Conservation (phyloP, 2,888 invertebrate species). For the Strigamia crassipes region DNA sequence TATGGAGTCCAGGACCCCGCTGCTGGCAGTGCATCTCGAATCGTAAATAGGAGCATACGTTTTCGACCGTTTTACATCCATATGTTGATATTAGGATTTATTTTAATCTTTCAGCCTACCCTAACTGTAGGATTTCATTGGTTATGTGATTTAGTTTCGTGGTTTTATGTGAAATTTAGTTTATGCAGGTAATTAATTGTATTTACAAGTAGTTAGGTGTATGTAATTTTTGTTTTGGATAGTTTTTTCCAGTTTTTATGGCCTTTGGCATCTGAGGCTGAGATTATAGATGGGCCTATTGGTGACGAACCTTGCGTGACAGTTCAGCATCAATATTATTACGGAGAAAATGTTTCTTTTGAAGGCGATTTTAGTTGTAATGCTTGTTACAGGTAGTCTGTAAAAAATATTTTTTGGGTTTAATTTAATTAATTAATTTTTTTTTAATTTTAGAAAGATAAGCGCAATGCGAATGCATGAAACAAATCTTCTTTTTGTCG, state of each 20-base stretch:
- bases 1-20: neutral
- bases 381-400: neutral
- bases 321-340: constrained; percentile 28
- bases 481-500: constrained; percentile 44
- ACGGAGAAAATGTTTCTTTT: neutral
- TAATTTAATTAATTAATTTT: neutral
- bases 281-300: neutral
- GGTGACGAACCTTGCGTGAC: neutral
- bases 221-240: neutral
- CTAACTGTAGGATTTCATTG: neutral
- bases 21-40: neutral
- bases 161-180: constrained; percentile 22
- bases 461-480: constrained; percentile 2
- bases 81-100: neutral
- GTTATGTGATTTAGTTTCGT: neutral
- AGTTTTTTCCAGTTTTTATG: constrained; percentile 15
- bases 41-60: neutral
- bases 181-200: neutral
- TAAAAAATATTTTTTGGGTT: neutral
- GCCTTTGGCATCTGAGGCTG: neutral
- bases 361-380: neutral
- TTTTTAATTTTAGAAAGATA: constrained; percentile 36
- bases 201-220: neutral
- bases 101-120: neutral
- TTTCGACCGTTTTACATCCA: neutral